A percentile compares a stretch with the other conserved stretches of the same genome.
Conservation (phyloP, 2,888 invertebrate species). For the Aplocera efformata region DNA sequence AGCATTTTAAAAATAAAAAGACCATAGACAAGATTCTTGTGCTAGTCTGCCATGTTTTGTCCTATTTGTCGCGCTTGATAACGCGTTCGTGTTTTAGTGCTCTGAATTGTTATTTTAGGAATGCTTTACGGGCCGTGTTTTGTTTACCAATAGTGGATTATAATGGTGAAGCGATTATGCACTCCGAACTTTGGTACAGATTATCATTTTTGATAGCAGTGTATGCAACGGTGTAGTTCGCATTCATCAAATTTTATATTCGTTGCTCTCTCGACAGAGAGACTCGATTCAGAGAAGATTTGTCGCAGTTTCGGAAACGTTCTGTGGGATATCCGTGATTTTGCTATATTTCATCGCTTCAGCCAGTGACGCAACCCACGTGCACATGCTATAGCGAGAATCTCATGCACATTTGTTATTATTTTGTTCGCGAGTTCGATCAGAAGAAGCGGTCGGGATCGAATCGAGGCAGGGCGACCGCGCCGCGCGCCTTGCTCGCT, state of each 20-base stretch:
- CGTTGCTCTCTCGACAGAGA: conserved; percentile 55
- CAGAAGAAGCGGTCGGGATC: conserved; percentile 66
- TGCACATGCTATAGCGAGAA: conserved; percentile 72
- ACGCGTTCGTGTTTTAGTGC: conserved; percentile 71
- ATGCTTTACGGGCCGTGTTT: conserved; percentile 72
- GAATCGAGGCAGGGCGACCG: conserved; percentile 64
- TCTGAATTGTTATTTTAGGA: conserved; percentile 69
- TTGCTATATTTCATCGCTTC: conserved; percentile 51
- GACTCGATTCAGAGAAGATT: conserved; percentile 54
- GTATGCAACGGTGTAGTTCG: conserved; percentile 65
- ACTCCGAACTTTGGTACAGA: conserved; percentile 49
- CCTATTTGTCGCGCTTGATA: conserved; percentile 79
- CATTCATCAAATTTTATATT: conserved; percentile 66
- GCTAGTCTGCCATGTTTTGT: conserved; percentile 81
- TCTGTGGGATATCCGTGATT: conserved; percentile 43
- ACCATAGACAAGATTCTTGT: conserved; percentile 71
- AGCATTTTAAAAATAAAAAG: conserved; percentile 61
- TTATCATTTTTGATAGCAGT: conserved; percentile 55
- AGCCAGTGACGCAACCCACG: conserved; percentile 76
- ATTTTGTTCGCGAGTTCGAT: conserved; percentile 85
- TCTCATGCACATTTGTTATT: conserved; percentile 86
- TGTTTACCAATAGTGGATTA: conserved; percentile 74
- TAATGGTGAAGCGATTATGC: conserved; percentile 55
- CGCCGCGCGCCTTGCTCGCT: conserved; percentile 61
- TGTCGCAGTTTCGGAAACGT: conserved; percentile 49